Evolutionary conservation across 1,140 invertebrate genomes (phyloP), one percentile per base, ranked within the genome.

Genomic region (Neotoxoptera formosana): DNA sequence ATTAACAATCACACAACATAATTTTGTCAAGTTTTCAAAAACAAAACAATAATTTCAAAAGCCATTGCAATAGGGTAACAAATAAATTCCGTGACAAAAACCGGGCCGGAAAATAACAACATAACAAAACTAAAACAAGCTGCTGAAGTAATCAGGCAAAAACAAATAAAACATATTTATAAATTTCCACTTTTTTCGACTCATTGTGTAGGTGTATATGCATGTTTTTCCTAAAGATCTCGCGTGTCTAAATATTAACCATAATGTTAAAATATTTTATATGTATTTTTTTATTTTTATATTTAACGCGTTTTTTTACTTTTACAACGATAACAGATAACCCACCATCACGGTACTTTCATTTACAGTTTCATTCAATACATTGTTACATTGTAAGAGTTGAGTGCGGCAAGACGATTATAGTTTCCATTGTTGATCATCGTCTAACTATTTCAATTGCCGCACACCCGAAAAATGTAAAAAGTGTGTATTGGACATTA

Each of bases 191-290:
- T 36, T 45, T 45, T 84, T 51, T 86, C 8, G 36, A 86, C 47
- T 81, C 36, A 48, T 93, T 86, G 91, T 93, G 91, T 93, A 93
- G n/a, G 48, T 93, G 91, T 93, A 84, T 84, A 93, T 93, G 91
- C 91, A 93, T 93, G 91, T 93, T 93, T 89, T 93, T 93, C 47
- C 45, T 93, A 93, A 93, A 93, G 91, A 93, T 84, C 91, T 93
- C 91, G 76, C 81, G 81, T 93, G 91, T 93, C 81, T 83, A 48
- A 91, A 91, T 91, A 76, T 45, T 53, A 56, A 90, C 25, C 7
- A 60, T 36, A 90, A 60, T 76, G 60, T 90, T 41, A 90, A 60
- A 90, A 53, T 90, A 60, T 90, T 60, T 88, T 53, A 51, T 36
- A 34, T 51, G 20, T 53, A 48, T 36, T 41, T 92, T 81, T 34